Conservation (phyloP, 2,797 vertebrate species). For the Triplophysa bombifrons region DNA sequence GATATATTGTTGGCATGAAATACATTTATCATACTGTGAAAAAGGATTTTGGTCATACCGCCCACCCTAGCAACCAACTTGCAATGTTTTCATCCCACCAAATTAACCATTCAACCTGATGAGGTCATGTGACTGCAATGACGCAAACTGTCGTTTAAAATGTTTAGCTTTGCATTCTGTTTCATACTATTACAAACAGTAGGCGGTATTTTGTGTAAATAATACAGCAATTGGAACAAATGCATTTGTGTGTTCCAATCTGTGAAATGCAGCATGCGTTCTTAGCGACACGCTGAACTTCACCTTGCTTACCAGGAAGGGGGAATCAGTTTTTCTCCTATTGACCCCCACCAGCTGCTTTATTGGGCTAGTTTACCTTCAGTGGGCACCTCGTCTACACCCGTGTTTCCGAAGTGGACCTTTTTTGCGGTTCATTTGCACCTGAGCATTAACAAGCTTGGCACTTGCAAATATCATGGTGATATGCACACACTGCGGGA, state of each 20-base stretch:
- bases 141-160: not conserved
- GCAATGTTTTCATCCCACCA: not conserved
- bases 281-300: slow-evolving; percentile 31
- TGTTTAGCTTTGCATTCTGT: not conserved
- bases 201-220: not conserved
- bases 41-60: too few species aligned
- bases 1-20: too few species aligned
- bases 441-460: slow-evolving; percentile 56
- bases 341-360: slow-evolving; percentile 41
- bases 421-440: slow-evolving; percentile 63
- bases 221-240: not conserved
- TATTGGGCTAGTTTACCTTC: slow-evolving; percentile 48
- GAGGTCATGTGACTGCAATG: not conserved
- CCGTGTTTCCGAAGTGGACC: slow-evolving; percentile 55
- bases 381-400: slow-evolving; percentile 50
- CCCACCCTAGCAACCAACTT: not conserved
- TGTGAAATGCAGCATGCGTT: not conserved
- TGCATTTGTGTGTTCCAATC: not conserved
- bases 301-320: slow-evolving; percentile 47
- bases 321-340: slow-evolving; percentile 49
- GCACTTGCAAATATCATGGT: slow-evolving; percentile 29
- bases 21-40: too few species aligned
- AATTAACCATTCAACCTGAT: not conserved
- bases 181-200: not conserved
- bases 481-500: not conserved